These are phyloP conservation scores for Poliocrania exsul DNA, from an alignment of 2,797 vertebrate genomes.

Conservation along the genomic window DNA sequence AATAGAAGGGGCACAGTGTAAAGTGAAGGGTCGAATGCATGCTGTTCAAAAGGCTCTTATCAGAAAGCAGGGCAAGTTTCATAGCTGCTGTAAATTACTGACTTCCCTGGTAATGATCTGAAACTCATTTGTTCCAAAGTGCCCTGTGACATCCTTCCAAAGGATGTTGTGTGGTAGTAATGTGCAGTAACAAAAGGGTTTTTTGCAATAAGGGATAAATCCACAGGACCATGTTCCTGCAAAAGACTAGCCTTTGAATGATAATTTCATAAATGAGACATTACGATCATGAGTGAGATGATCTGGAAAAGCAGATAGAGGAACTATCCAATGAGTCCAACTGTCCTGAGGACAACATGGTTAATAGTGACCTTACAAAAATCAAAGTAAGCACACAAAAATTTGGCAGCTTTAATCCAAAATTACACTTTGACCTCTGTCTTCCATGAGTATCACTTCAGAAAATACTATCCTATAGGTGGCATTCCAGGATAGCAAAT, in stretches of 20 bases:
- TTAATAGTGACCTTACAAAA: neutral
- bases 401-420: neutral
- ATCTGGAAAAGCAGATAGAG: neutral
- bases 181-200: neutral
- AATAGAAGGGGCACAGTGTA: neutral
- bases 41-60: neutral
- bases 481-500: slow-evolving; percentile 65
- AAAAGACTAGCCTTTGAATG: neutral
- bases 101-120: neutral
- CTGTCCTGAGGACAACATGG: neutral
- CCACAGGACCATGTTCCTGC: neutral
- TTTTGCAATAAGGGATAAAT: neutral
- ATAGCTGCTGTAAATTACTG: neutral
- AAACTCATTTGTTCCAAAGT: neutral
- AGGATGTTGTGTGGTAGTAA: neutral
- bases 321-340: neutral
- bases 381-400: neutral
- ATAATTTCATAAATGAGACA: neutral
- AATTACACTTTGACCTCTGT: neutral
- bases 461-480: slow-evolving; percentile 53
- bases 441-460: neutral
- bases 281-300: neutral
- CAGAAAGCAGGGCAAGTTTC: neutral
- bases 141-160: neutral
- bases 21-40: neutral